Percentiles rank a stretch among this genome's conserved stretches.
Conservation (phyloP, 1,140 invertebrate genomes). For the Trichogramma pretiosum region DNA sequence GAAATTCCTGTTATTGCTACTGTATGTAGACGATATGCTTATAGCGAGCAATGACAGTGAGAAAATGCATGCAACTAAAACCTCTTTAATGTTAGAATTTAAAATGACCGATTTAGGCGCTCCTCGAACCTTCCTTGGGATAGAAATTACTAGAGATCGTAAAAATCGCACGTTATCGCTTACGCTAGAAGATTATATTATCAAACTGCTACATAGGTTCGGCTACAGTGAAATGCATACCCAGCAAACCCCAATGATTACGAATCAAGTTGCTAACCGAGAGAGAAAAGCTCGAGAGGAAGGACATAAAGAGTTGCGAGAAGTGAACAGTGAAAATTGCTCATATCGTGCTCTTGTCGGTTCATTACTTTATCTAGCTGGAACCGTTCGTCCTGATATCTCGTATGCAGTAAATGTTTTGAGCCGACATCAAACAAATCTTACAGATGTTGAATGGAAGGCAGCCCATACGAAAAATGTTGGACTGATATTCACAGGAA, state of each 20-base stretch:
- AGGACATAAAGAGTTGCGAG: not conserved
- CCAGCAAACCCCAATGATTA: not conserved
- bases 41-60: not conserved
- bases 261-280: not conserved
- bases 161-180: not conserved
- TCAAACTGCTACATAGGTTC: not conserved
- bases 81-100: not conserved
- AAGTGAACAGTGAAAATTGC: not conserved
- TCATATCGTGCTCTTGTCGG: slow-evolving; percentile 34
- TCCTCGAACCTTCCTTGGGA: not conserved
- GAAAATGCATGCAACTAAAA: not conserved
- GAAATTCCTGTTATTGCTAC: not conserved
- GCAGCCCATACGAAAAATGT: slow-evolving; percentile 5
- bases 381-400: slow-evolving; percentile 41
- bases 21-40: not conserved
- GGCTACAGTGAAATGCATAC: not conserved
- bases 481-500: not conserved
- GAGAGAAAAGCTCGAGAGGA: not conserved
- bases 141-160: not conserved
- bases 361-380: slow-evolving; percentile 36
- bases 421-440: slow-evolving; percentile 17
- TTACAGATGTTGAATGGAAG: slow-evolving; percentile 7
- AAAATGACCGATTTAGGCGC: not conserved
- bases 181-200: not conserved
- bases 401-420: slow-evolving; percentile 25